A percentile compares a stretch with the other conserved stretches of the same genome.
Conservation (phyloP, 2,797 vertebrate species). For the Brotogeris chrysoptera region DNA sequence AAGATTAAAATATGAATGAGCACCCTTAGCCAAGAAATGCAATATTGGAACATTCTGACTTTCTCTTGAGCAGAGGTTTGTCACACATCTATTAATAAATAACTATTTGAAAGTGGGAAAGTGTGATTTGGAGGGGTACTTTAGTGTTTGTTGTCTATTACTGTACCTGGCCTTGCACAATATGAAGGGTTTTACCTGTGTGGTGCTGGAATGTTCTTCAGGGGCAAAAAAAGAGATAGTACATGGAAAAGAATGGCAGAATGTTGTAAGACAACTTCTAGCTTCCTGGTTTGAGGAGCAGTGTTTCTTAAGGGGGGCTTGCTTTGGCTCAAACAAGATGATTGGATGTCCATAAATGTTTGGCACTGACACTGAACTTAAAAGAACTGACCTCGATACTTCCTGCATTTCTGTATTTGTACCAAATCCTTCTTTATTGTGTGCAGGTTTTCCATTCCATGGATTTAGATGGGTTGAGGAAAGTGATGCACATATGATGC, state of each 20-base stretch:
- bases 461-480: not conserved
- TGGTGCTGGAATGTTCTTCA: not conserved
- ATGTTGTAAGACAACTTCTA: not conserved
- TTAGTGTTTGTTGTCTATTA: not conserved
- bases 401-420: not conserved
- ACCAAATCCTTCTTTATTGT: not conserved
- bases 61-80: not conserved
- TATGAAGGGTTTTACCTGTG: not conserved
- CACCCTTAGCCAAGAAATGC: constrained; percentile 5
- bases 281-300: not conserved
- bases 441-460: not conserved
- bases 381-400: not conserved
- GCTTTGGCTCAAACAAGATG: not conserved
- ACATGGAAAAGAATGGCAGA: not conserved
- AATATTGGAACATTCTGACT: not conserved
- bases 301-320: not conserved
- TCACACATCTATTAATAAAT: not conserved
- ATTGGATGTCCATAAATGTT: not conserved
- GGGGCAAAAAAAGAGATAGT: not conserved
- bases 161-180: not conserved
- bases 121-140: not conserved
- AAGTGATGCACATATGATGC: not conserved
- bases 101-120: not conserved
- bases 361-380: not conserved
- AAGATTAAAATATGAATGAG: constrained; percentile 56